Evolutionary conservation across 1,140 invertebrate genomes (phyloP).

Genomic region (Listronotus oregonensis): DNA sequence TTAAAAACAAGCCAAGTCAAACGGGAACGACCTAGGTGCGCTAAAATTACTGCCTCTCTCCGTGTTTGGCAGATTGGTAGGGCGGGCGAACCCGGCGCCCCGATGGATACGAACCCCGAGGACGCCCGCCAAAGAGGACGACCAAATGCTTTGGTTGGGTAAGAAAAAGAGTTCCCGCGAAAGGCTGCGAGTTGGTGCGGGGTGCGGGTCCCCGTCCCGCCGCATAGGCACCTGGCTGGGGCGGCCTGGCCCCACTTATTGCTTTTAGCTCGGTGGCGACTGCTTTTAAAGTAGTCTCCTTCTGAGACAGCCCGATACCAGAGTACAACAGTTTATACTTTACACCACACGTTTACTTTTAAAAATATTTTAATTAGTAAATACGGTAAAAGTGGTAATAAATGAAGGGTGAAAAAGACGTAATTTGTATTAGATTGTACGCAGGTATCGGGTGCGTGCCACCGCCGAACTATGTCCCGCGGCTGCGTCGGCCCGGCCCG

Average conservation of each 20-base stretch:
- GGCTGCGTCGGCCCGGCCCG: slow-evolving; percentile 13
- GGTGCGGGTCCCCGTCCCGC: slow-evolving; percentile 29
- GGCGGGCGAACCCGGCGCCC: slow-evolving; percentile 10
- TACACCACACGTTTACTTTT: neutral
- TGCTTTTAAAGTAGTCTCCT: slow-evolving; percentile 17
- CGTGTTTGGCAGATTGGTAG: slow-evolving; percentile 21
- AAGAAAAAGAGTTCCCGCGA: slow-evolving; percentile 33
- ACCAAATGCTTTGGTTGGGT: slow-evolving; percentile 36
- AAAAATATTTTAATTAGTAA: no score
- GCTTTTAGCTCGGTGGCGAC: slow-evolving; percentile 34
- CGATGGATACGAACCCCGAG: slow-evolving; percentile 16
- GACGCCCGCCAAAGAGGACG: slow-evolving; percentile 24
- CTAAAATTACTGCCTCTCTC: slow-evolving; percentile 29
- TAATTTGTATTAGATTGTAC: slow-evolving; percentile 3
- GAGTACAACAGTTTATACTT: slow-evolving; percentile 9
- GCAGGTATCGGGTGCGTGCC: slow-evolving; percentile 22
- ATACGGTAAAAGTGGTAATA: no score
- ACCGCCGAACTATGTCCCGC: slow-evolving; percentile 27
- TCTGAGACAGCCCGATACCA: slow-evolving; percentile 18
- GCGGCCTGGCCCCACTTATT: slow-evolving; percentile 30
- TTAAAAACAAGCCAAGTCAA: neutral
- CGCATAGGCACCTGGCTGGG: slow-evolving; percentile 33
- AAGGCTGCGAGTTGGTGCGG: slow-evolving; percentile 34
- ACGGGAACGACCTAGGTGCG: slow-evolving; percentile 10
- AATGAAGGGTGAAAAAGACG: slow-evolving; percentile 5